phyloP scores from a whole-genome alignment of 1,140 invertebrate species.

The Caerostris darwini region DNA sequence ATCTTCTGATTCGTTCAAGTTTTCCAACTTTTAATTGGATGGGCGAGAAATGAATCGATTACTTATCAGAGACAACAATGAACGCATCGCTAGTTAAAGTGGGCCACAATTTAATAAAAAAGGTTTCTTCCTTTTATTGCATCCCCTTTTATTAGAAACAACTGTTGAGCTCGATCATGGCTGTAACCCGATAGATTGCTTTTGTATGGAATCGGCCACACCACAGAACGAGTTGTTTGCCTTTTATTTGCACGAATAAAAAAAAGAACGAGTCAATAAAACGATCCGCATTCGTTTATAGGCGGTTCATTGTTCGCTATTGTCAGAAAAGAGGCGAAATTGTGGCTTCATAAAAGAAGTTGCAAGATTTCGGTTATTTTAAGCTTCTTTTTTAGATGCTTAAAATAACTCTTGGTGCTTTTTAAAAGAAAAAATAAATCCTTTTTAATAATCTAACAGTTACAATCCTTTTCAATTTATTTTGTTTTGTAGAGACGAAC shows the following conservation, averaged over 20 bases:
- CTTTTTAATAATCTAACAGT: too few species aligned
- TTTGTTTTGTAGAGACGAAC: too few species aligned
- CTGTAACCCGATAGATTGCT: not conserved
- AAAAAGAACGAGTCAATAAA: not conserved
- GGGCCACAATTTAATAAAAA: not conserved
- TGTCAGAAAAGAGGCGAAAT: not conserved
- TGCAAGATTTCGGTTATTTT: not conserved
- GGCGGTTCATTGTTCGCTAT: not conserved
- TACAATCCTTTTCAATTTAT: too few species aligned
- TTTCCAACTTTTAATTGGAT: not conserved
- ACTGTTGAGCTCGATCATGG: not conserved
- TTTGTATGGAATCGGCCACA: not conserved
- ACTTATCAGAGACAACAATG: not conserved
- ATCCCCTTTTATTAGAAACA: not conserved
- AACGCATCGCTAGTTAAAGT: conserved; percentile 18
- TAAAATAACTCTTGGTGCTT: not conserved
- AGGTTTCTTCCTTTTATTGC: not conserved
- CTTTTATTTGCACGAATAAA: not conserved
- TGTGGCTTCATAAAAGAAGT: not conserved
- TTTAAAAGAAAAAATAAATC: not conserved
- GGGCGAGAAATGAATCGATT: not conserved
- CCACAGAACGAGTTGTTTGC: not conserved
- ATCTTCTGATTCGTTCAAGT: not conserved
- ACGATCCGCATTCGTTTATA: not conserved
- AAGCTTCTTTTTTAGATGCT: not conserved